Percentiles rank a stretch among this genome's conserved stretches.
Evolutionary conservation across 2,888 invertebrate genomes (phyloP).

Genomic region (Melanargia galathea): DNA sequence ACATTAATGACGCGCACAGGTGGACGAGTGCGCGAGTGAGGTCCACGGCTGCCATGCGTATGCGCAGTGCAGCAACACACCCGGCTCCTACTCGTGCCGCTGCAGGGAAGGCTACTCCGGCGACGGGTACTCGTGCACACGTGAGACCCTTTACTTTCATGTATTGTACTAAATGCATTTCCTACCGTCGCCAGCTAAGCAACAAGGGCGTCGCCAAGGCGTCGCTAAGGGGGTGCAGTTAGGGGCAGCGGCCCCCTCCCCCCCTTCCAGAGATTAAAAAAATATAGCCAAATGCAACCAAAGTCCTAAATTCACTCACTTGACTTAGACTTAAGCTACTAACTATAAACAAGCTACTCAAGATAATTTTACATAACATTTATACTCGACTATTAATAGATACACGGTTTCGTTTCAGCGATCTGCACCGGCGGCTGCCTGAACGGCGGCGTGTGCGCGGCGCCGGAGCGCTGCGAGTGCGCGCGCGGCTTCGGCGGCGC

Average conservation of each 20-base stretch:
- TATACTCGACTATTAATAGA: too few species aligned
- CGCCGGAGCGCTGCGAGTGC: conserved; percentile 90
- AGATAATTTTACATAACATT: too few species aligned
- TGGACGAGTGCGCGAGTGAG: conserved; percentile 89
- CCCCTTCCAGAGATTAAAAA: too few species aligned
- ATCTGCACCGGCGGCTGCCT: conserved; percentile 90
- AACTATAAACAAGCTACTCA: too few species aligned
- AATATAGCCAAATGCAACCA: too few species aligned
- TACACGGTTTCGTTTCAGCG: conserved; percentile 81
- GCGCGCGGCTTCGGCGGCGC: conserved; percentile 90
- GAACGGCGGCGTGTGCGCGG: conserved; percentile 91
- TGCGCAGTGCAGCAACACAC: conserved; percentile 91
- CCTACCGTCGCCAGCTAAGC: not conserved
- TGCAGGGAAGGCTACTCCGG: conserved; percentile 86
- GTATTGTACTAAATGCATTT: not conserved
- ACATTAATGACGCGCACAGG: conserved; percentile 48
- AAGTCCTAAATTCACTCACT: too few species aligned
- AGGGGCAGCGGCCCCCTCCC: too few species aligned
- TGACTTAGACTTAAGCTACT: too few species aligned
- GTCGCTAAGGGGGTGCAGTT: too few species aligned
- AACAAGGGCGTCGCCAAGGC: too few species aligned
- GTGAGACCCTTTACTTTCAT: conserved; percentile 78
- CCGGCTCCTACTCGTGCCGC: conserved; percentile 90
- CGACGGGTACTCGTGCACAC: conserved; percentile 89
- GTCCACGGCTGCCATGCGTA: conserved; percentile 88